A percentile compares a stretch with the other conserved stretches of the same genome.
These are phyloP conservation scores for Tiliacea citrago DNA, from an alignment of 2,888 invertebrate species.

Conservation along the genomic window DNA sequence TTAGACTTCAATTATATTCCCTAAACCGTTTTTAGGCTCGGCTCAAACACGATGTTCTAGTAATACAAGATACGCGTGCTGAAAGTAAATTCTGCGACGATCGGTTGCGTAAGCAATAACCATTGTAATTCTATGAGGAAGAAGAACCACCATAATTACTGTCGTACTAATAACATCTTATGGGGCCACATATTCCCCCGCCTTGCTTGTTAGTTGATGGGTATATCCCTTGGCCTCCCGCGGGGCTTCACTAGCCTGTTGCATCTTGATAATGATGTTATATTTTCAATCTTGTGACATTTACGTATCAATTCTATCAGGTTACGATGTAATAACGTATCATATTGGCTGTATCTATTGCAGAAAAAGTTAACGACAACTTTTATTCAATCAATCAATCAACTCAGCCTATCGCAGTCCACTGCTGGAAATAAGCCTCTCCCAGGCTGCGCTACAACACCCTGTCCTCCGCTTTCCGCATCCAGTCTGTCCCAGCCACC, in stretches of 20 bases:
- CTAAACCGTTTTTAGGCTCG: constrained; percentile 19
- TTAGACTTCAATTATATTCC: constrained; percentile 40
- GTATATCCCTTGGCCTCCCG: constrained; percentile 40
- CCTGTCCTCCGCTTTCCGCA: too few relatives aligned
- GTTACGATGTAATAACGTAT: constrained; percentile 17
- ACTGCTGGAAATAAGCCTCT: too few relatives aligned
- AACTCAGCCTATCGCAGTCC: too few relatives aligned
- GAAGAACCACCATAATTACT: constrained; percentile 17
- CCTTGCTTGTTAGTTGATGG: constrained; percentile 43
- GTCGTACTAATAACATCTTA: constrained; percentile 50
- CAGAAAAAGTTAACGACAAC: too few relatives aligned
- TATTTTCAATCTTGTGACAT: constrained; percentile 46
- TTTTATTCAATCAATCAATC: too few relatives aligned
- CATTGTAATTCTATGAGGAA: constrained; percentile 39
- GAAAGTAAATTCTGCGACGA: not conserved
- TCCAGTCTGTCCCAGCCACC: too few relatives aligned
- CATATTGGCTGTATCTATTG: not conserved
- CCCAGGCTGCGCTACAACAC: too few relatives aligned
- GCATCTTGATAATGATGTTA: constrained; percentile 45
- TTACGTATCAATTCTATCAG: constrained; percentile 25
- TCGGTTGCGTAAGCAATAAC: not conserved
- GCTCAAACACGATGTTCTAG: constrained; percentile 21
- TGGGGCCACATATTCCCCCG: constrained; percentile 41
- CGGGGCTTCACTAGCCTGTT: constrained; percentile 26
- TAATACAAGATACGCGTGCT: constrained; percentile 17